These are phyloP conservation scores for Cremastobaeus sp. DNA, from an alignment of 2,888 invertebrate genomes.

Conservation along the genomic window DNA sequence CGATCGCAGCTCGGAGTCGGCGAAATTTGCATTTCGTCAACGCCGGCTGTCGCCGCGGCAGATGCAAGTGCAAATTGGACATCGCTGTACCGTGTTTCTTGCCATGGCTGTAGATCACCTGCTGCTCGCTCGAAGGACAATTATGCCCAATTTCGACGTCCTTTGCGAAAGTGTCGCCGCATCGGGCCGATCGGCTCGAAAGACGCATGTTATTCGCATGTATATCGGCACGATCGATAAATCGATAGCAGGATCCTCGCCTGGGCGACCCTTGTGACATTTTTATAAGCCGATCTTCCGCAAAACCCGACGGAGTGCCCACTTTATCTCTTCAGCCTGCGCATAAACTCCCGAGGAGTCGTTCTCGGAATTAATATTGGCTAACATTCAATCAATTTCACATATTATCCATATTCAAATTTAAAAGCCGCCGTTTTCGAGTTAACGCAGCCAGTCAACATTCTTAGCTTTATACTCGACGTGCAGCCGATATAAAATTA, in stretches of 20 bases:
- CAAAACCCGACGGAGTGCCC: slow-evolving; percentile 25
- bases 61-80: slow-evolving; percentile 75
- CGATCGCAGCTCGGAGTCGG: slow-evolving; percentile 41
- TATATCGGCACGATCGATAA: slow-evolving; percentile 49
- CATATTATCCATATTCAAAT: slow-evolving; percentile 33
- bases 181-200: slow-evolving; percentile 28
- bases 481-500: no score
- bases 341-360: slow-evolving; percentile 27
- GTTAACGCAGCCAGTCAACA: no score
- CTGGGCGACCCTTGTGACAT: slow-evolving; percentile 18
- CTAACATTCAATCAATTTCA: slow-evolving; percentile 37
- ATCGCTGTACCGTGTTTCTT: slow-evolving; percentile 66
- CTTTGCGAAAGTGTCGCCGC: slow-evolving; percentile 69
- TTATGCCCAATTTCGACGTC: slow-evolving; percentile 72
- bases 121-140: slow-evolving; percentile 70
- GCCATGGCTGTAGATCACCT: slow-evolving; percentile 67
- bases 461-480: no score
- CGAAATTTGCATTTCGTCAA: slow-evolving; percentile 75
- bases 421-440: slow-evolving; percentile 17
- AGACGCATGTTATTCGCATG: slow-evolving; percentile 51
- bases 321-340: neutral
- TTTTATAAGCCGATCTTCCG: slow-evolving; percentile 31
- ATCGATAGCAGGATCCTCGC: slow-evolving; percentile 45
- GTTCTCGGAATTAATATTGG: slow-evolving; percentile 42
- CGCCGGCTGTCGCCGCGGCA: slow-evolving; percentile 75